These are phyloP conservation scores for Dolomedes plantarius DNA, from an alignment of 2,888 invertebrate species.

Conservation along the genomic window DNA sequence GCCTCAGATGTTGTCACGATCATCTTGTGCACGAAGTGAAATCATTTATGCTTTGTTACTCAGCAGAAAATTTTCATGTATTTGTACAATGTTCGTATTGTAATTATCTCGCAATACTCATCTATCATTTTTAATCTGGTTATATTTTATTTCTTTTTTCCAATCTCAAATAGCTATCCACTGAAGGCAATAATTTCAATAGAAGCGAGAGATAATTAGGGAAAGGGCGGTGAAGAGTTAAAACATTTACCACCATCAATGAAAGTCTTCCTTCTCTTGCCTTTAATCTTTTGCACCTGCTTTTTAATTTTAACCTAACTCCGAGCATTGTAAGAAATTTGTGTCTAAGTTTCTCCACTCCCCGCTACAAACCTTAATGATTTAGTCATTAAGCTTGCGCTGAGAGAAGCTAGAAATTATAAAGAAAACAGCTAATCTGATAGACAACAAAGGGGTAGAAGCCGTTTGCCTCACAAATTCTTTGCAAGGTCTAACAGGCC, in stretches of 20 bases:
- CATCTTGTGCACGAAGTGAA: neutral
- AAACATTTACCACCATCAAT: neutral
- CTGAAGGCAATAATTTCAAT: neutral
- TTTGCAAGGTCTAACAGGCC: slow-evolving; percentile 35
- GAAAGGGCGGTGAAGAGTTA: neutral
- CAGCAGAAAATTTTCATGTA: neutral
- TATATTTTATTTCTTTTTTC: neutral
- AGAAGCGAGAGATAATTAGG: slow-evolving; percentile 25
- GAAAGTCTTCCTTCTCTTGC: slow-evolving; percentile 20
- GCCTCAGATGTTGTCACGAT: neutral
- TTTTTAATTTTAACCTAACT: slow-evolving; percentile 27
- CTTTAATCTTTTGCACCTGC: slow-evolving; percentile 52
- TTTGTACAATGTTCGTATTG: neutral
- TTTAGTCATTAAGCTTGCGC: slow-evolving; percentile 34
- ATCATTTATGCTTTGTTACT: neutral
- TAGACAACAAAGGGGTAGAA: slow-evolving; percentile 28
- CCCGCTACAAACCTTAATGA: slow-evolving; percentile 21
- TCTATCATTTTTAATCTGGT: slow-evolving; percentile 6
- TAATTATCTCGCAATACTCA: neutral
- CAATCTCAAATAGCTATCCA: neutral
- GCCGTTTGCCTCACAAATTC: neutral
- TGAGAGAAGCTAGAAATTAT: slow-evolving; percentile 28
- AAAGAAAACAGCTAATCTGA: slow-evolving; percentile 33
- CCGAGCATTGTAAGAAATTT: slow-evolving; percentile 7
- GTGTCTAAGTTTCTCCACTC: neutral